phyloP scores from a whole-genome alignment of 2,797 vertebrate genomes.

The Cossypha caffra region DNA sequence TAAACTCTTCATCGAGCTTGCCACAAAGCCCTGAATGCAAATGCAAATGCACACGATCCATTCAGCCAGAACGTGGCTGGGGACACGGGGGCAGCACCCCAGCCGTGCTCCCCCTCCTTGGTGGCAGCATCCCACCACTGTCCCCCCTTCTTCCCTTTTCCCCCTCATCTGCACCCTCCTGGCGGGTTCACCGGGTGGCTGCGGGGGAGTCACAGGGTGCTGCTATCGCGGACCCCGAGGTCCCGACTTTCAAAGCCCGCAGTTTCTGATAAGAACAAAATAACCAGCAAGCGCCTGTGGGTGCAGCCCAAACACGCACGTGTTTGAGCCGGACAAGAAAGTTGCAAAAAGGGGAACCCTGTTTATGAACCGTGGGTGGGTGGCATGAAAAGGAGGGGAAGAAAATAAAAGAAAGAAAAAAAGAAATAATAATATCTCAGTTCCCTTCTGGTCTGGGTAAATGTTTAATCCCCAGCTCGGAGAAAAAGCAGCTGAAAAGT shows the following conservation, averaged over 20 bases:
- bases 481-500: conserved; percentile 24
- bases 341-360: background rate
- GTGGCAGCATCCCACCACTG: background rate
- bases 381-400: background rate
- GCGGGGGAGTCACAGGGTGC: fast-evolving
- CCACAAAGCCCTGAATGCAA: background rate
- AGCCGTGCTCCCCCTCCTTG: fast-evolving
- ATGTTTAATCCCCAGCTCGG: conserved; percentile 21
- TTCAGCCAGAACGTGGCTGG: background rate
- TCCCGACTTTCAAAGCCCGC: fast-evolving
- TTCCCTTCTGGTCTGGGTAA: background rate
- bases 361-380: background rate
- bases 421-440: no score
- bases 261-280: background rate
- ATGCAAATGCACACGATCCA: fast-evolving
- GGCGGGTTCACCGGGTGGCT: no score
- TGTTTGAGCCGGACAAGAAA: background rate
- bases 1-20: background rate
- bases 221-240: fast-evolving
- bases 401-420: background rate
- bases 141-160: fast-evolving
- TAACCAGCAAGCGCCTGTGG: fast-evolving
- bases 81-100: background rate
- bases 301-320: background rate
- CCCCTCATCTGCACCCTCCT: no score